These are phyloP conservation scores for Oryctolagus cuniculus DNA, from an alignment of 2,113 vertebrate species.

Conservation along the genomic window DNA sequence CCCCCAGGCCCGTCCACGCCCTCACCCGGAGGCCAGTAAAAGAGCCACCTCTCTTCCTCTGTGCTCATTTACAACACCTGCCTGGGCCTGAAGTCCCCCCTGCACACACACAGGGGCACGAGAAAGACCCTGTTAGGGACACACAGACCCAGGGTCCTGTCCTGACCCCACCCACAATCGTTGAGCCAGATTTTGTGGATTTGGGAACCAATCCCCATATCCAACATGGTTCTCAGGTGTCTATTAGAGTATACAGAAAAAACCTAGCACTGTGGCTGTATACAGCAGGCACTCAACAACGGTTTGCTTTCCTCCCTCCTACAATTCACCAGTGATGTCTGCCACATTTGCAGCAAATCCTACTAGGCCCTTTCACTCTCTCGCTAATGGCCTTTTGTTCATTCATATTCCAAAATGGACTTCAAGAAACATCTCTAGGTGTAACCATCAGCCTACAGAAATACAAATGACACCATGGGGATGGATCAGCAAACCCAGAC, in stretches of 20 bases:
- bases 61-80: not conserved
- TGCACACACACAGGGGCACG: not conserved
- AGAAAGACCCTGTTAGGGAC: slow-evolving; percentile 20
- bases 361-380: not conserved
- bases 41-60: not conserved
- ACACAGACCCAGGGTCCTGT: not conserved
- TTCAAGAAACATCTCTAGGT: not conserved
- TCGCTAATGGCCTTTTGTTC: not conserved
- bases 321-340: not conserved
- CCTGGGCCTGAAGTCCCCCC: not conserved
- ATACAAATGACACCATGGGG: not conserved
- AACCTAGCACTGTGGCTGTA: not conserved
- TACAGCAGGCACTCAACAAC: not conserved
- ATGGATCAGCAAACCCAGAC: not conserved
- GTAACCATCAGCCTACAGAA: not conserved
- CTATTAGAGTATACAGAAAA: not conserved
- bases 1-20: not conserved
- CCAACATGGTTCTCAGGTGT: not conserved
- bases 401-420: not conserved
- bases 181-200: not conserved
- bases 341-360: not conserved
- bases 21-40: not conserved
- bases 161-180: not conserved
- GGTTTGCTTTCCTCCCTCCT: not conserved
- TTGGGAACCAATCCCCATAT: not conserved